phyloP scores from a whole-genome alignment of 1,140 invertebrate genomes.

The Notospermus geniculatus region DNA sequence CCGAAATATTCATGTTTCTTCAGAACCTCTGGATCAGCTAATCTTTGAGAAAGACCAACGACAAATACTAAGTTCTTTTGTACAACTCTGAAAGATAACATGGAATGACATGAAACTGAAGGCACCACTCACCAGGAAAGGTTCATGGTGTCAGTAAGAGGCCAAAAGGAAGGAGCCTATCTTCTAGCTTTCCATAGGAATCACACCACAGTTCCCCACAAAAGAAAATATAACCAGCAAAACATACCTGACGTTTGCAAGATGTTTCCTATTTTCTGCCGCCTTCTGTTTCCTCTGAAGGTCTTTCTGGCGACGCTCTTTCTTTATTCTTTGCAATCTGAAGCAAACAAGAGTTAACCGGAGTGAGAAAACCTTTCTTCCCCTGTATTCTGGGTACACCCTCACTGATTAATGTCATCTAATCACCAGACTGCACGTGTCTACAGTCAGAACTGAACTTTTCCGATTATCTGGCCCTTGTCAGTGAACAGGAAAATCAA shows the following conservation, averaged over 20 bases:
- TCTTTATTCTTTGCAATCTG: conserved; percentile 69
- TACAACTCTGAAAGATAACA: conserved; percentile 72
- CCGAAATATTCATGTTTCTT: conserved; percentile 99
- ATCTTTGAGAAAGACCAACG: conserved; percentile 89
- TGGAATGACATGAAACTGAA: neutral
- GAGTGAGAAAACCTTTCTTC: too few species aligned
- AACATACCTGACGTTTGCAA: conserved; percentile 79
- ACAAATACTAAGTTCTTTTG: conserved; percentile 99
- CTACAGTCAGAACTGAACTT: too few species aligned
- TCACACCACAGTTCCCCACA: too few species aligned
- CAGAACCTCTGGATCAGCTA: conserved; percentile 91
- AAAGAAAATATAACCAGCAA: too few species aligned
- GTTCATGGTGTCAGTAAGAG: neutral
- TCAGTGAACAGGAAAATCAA: too few species aligned
- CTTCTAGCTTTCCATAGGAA: too few species aligned
- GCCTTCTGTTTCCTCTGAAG: conserved; percentile 81
- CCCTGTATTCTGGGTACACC: too few species aligned
- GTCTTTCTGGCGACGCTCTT: conserved; percentile 88
- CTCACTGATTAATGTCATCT: too few species aligned
- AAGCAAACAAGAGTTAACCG: conserved; percentile 16
- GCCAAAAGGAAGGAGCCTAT: neutral
- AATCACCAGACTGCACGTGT: too few species aligned
- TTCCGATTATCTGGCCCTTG: too few species aligned
- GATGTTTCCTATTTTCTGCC: conserved; percentile 92
- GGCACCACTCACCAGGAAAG: conserved; percentile 12